phyloP scores from a whole-genome alignment of 2,888 invertebrate species.

The Tetragonisca angustula region DNA sequence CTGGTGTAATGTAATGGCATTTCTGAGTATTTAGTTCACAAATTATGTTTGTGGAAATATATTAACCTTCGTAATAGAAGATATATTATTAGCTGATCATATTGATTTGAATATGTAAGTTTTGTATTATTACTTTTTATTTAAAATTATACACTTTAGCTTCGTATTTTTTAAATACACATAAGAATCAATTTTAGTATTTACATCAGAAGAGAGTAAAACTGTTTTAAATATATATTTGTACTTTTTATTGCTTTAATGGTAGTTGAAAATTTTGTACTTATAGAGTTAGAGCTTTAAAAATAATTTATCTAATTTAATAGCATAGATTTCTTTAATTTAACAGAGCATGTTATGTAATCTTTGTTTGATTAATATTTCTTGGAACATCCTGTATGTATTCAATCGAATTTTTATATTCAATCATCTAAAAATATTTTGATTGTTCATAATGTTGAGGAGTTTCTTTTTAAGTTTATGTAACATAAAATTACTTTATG shows the following conservation, averaged over 20 bases:
- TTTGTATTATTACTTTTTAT: conserved; percentile 10
- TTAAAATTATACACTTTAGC: conserved; percentile 6
- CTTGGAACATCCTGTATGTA: conserved; percentile 37
- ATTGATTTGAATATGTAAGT: conserved; percentile 42
- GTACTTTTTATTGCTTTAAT: conserved; percentile 6
- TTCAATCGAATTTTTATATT: conserved; percentile 21
- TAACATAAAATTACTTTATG: conserved; percentile 43
- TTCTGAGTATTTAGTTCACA: conserved; percentile 39
- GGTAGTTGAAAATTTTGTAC: conserved; percentile 10
- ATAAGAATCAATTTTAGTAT: neutral
- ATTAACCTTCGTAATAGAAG: conserved; percentile 3
- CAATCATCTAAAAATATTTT: conserved; percentile 28
- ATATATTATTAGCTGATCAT: conserved; percentile 26
- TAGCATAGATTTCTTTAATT: conserved; percentile 18
- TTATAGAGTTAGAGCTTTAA: conserved; percentile 13
- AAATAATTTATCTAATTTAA: conserved; percentile 31
- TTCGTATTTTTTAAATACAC: neutral
- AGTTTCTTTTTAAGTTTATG: conserved; percentile 25
- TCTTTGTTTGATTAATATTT: conserved; percentile 46
- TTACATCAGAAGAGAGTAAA: neutral
- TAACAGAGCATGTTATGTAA: conserved; percentile 17
- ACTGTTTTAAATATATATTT: conserved; percentile 15
- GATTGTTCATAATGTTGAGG: conserved; percentile 37
- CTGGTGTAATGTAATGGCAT: conserved; percentile 16
- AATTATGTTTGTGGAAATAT: conserved; percentile 32